These are phyloP conservation scores for Archaeoteleia sp. DNA, from an alignment of 2,888 invertebrate genomes.

Conservation along the genomic window DNA sequence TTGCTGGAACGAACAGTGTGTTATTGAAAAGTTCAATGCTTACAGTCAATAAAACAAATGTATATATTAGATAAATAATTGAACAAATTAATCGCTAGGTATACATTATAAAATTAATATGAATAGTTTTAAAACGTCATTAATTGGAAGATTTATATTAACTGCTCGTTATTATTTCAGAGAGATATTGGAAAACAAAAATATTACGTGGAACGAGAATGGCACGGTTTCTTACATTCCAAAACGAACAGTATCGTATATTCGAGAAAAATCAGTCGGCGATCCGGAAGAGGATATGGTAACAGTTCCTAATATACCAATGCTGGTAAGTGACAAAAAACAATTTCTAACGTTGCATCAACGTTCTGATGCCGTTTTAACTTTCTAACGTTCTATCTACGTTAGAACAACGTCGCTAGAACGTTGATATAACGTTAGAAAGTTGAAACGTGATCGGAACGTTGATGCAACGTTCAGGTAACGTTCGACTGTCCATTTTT, in stretches of 20 bases:
- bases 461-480: too few species aligned
- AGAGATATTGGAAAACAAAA: conserved; percentile 81
- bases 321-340: conserved; percentile 78
- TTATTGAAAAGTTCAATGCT: too few species aligned
- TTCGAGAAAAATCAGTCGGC: conserved; percentile 81
- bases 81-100: not conserved
- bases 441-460: too few species aligned
- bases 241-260: conserved; percentile 77
- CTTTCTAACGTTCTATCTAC: not conserved
- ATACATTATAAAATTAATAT: too few species aligned
- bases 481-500: too few species aligned
- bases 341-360: not conserved
- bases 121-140: not conserved
- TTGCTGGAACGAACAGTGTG: too few species aligned
- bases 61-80: not conserved
- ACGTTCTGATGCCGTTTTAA: too few species aligned
- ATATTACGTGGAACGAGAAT: conserved; percentile 80
- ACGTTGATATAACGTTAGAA: too few species aligned
- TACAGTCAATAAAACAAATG: too few species aligned
- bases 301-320: conserved; percentile 82
- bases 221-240: conserved; percentile 83
- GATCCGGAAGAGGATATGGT: conserved; percentile 79
- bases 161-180: conserved; percentile 71
- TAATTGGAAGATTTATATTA: not conserved
- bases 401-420: not conserved